Base-by-base conservation (phyloP, 2,113 vertebrate species). In the Protomyctophum bolini region DNA sequence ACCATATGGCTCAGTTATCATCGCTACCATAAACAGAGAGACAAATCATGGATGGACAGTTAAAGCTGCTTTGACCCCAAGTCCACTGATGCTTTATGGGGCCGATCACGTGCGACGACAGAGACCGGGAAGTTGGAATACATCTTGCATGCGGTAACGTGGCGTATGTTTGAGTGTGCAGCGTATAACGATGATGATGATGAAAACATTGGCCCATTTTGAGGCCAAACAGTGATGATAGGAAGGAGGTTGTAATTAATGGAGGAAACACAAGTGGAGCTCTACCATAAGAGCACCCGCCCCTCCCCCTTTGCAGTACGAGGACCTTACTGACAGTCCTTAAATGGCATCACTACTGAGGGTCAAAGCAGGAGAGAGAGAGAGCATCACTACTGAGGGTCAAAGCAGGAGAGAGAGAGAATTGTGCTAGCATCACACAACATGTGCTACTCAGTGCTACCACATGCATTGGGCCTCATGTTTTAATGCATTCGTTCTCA, bases 321-420 rank as follows among this genome's bases (percentile, higher is more conserved):
- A 41, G 33, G 33, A 41, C 33, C 33, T 41, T 2, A 41, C 33
- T 41, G 33, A 47, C 52, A 10, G 68, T 74, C 79, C 70, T 81
- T 86, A 81, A 66, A 82, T 75, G 80, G 84, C 45, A 61, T 72
- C 12, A 15, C 72, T 72, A 74, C 76, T 10, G 11, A 80, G 60
- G 73, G 77, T 83, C 58, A 5, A 45, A 56, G 63, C 56, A 48
- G 4, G n/a, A 46, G 57, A 67, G 57, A 58, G 57, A 28, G 15
- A 58, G 14, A 15, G 84, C 45, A 61, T 72, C 12, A 15, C 72
- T 72, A 74, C 76, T 10, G 11, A 80, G 60, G 73, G 77, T 83
- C 58, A 5, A 45, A 56, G 63, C 56, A 48, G 4, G n/a, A 48
- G 47, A 49, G 61, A 9, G 45, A 49, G 45, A 47, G n/a, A 28